phyloP scores from a whole-genome alignment of 2,113 vertebrate species.

The Strigops habroptila region DNA sequence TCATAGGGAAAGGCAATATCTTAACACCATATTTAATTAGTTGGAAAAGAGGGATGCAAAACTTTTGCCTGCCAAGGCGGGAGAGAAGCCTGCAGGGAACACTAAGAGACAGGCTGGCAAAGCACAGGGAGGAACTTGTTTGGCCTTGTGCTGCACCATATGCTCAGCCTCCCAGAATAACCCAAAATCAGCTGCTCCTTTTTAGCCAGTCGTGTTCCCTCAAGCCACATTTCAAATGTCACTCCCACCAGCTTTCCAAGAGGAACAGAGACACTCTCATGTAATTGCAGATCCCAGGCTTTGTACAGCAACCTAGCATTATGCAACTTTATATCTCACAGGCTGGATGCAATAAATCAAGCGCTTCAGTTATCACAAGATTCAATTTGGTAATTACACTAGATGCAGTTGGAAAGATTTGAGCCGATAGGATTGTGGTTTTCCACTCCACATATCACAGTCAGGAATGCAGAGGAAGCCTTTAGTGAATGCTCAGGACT shows the following conservation, averaged over 20 bases:
- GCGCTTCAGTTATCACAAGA: not conserved
- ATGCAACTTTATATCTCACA: not conserved
- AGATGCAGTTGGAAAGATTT: not conserved
- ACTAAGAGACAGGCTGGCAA: not conserved
- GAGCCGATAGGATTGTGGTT: not conserved
- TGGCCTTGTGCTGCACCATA: conserved; percentile 34
- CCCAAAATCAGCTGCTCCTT: conserved; percentile 39
- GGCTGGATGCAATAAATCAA: not conserved
- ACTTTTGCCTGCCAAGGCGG: not conserved
- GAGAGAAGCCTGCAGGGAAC: not conserved
- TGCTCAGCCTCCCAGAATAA: conserved; percentile 44
- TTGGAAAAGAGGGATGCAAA: not conserved
- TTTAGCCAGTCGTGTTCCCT: not conserved
- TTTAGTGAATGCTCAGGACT: not conserved
- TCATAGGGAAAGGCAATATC: not conserved
- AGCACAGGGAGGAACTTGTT: not conserved
- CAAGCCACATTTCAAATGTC: conserved; percentile 9
- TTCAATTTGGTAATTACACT: not conserved
- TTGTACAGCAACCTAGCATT: not conserved
- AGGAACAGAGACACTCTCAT: not conserved
- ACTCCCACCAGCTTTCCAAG: not conserved
- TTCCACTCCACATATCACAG: not conserved
- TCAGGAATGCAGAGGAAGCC: not conserved
- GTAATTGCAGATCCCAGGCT: not conserved
- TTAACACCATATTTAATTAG: not conserved